These are phyloP conservation scores for Theristicus caerulescens DNA, from an alignment of 2,113 vertebrate genomes.

Conservation along the genomic window DNA sequence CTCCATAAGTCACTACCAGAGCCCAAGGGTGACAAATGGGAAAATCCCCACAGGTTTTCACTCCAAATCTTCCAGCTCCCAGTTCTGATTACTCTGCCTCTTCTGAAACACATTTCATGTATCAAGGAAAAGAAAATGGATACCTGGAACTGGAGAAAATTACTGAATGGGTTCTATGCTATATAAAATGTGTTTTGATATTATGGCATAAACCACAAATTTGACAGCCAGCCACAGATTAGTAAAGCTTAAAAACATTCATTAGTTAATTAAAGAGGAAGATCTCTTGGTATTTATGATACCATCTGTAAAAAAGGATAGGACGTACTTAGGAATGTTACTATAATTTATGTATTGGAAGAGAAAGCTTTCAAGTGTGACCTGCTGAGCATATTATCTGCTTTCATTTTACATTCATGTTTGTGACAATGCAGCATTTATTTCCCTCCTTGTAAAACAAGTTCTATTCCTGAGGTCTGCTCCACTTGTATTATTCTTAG, in stretches of 20 bases:
- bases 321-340: background rate
- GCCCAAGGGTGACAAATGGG: background rate
- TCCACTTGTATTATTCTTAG: background rate
- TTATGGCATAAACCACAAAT: background rate
- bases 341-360: background rate
- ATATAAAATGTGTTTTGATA: background rate
- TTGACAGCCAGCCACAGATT: background rate
- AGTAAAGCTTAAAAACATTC: background rate
- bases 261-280: background rate
- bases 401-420: background rate
- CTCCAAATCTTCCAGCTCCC: background rate
- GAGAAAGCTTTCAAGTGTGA: background rate
- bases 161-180: background rate
- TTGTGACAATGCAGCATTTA: background rate
- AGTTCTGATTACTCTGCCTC: background rate
- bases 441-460: background rate
- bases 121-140: background rate
- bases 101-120: background rate
- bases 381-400: background rate
- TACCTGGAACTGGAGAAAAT: background rate
- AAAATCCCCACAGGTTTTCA: background rate
- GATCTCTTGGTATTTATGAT: background rate
- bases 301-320: background rate
- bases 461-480: background rate
- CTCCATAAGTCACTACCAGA: background rate